phyloP scores from a whole-genome alignment of 2,113 vertebrate species.

The Puffinus mauretanicus region DNA sequence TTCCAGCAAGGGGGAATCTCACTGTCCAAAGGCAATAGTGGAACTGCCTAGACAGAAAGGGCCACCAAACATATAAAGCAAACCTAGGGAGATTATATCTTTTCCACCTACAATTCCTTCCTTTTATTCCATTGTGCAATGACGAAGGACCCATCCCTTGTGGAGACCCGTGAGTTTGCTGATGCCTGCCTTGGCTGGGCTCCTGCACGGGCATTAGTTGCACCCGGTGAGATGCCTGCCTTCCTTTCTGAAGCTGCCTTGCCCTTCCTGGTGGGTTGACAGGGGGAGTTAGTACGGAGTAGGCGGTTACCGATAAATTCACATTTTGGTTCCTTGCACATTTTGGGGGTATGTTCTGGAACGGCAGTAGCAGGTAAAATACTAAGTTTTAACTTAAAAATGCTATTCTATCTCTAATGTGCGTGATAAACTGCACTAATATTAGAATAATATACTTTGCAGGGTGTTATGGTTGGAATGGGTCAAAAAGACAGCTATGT shows the following conservation, averaged over 20 bases:
- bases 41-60: neutral
- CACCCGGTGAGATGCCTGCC: too few relatives aligned
- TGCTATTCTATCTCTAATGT: neutral
- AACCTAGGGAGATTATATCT: neutral
- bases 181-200: neutral
- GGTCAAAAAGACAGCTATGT: conserved; percentile 18
- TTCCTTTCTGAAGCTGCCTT: neutral
- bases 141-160: neutral
- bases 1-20: neutral
- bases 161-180: neutral
- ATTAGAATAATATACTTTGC: neutral
- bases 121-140: neutral
- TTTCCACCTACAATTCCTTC: neutral
- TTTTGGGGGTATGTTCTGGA: accelerated
- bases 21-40: neutral
- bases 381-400: neutral
- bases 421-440: neutral
- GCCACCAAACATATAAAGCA: neutral
- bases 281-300: neutral
- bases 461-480: conserved; percentile 87
- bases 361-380: neutral
- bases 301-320: neutral
- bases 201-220: neutral
- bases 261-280: neutral
- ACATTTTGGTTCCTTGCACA: neutral